phyloP scores from a whole-genome alignment of 2,888 invertebrate genomes.

The Junonia oenone region DNA sequence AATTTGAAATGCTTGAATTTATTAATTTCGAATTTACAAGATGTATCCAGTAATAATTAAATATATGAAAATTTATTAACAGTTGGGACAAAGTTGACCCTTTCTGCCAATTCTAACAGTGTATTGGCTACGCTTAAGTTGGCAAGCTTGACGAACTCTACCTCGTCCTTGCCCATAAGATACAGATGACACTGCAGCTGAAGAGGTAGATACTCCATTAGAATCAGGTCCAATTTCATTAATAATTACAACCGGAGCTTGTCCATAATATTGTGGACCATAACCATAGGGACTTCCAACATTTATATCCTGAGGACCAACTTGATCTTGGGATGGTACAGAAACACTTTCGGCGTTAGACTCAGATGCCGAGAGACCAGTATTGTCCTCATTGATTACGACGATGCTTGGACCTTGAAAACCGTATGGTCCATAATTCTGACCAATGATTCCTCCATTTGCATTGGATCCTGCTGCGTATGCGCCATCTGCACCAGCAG shows the following conservation, averaged over 20 bases:
- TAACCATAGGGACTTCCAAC: neutral
- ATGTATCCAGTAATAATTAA: conserved; percentile 48
- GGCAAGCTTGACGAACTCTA: conserved; percentile 48
- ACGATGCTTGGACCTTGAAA: too few species aligned
- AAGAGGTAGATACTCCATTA: conserved; percentile 7
- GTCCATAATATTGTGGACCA: neutral
- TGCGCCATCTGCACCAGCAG: neutral
- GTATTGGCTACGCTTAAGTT: conserved; percentile 47
- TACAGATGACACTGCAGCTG: conserved; percentile 8
- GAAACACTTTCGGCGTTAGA: neutral
- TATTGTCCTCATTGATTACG: too few species aligned
- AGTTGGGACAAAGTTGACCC: conserved; percentile 46
- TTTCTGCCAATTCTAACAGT: conserved; percentile 48
- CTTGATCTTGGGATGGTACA: neutral
- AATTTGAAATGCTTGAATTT: conserved; percentile 44
- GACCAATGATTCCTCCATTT: too few species aligned
- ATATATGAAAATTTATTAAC: conserved; percentile 37
- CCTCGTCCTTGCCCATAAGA: conserved; percentile 33
- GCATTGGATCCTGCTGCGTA: neutral
- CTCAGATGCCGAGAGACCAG: too few species aligned
- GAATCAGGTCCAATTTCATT: conserved; percentile 9
- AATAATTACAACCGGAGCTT: neutral
- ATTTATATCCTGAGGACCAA: neutral
- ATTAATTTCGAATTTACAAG: conserved; percentile 40
- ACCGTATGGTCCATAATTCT: too few species aligned